A percentile compares a stretch with the other conserved stretches of the same genome.
These are phyloP conservation scores for Echinometra lucunter DNA, from an alignment of 53 echinoderm and acorn worm species.

Conservation along the genomic window DNA sequence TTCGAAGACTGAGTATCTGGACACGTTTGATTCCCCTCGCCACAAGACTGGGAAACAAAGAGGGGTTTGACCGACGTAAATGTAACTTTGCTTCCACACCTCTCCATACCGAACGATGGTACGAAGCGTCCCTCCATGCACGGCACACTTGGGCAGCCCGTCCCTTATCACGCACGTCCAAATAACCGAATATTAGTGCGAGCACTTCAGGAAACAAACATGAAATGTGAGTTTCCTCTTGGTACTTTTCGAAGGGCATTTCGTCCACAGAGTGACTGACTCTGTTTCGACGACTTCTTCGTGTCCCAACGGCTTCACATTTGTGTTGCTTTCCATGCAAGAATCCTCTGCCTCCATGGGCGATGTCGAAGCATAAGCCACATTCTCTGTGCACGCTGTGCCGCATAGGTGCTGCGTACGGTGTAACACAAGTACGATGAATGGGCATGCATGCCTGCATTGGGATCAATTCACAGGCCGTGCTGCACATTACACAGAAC, in stretches of 20 bases:
- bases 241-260: constrained; percentile 74
- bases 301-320: constrained; percentile 68
- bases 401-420: constrained; percentile 67
- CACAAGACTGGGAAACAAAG: constrained; percentile 98
- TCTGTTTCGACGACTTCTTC: constrained; percentile 70
- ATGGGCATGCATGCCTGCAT: constrained; percentile 70
- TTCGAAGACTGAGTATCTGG: constrained; percentile 95
- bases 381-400: constrained; percentile 64
- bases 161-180: constrained; percentile 98
- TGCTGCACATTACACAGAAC: constrained; percentile 41
- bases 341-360: constrained; percentile 73
- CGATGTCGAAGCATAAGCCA: constrained; percentile 71
- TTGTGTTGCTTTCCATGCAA: constrained; percentile 70
- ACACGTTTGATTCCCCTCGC: constrained; percentile 94
- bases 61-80: constrained; percentile 91
- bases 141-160: constrained; percentile 97
- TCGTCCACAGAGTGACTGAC: constrained; percentile 71
- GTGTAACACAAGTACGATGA: constrained; percentile 59
- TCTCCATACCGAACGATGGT: constrained; percentile 99
- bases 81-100: constrained; percentile 99
- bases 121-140: constrained; percentile 95
- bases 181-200: constrained; percentile 97
- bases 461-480: constrained; percentile 42
- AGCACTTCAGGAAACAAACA: constrained; percentile 98
- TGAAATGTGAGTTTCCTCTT: constrained; percentile 94